A percentile compares a stretch with the other conserved stretches of the same genome.
phyloP scores from a whole-genome alignment of 2,888 invertebrate genomes.

The Pedicia rivosa region DNA sequence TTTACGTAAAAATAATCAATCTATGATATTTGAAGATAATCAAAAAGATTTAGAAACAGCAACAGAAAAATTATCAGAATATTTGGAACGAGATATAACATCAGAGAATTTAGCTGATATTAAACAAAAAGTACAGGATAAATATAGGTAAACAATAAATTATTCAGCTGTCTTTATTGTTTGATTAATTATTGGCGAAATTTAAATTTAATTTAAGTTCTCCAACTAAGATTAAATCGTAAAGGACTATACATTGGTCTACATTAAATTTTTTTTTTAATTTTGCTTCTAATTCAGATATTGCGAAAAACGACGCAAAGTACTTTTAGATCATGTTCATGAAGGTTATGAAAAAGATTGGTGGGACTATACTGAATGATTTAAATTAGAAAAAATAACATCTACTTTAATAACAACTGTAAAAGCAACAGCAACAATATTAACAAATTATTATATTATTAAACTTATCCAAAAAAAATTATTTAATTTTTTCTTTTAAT shows the following conservation, averaged over 20 bases:
- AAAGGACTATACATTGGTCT: no score
- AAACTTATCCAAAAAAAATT: no score
- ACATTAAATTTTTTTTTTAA: no score
- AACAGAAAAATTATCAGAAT: conserved; percentile 93
- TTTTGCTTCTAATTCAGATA: conserved; percentile 54
- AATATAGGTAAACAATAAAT: conserved; percentile 56
- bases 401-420: no score
- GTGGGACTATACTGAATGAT: conserved; percentile 88
- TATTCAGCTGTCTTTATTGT: not conserved
- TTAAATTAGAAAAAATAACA: no score
- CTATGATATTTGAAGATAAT: conserved; percentile 97
- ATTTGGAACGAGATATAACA: conserved; percentile 94
- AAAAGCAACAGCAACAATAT: no score
- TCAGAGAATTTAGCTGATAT: conserved; percentile 93
- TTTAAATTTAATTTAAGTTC: no score
- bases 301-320: conserved; percentile 93
- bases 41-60: conserved; percentile 96
- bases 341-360: conserved; percentile 98
- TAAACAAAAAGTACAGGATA: conserved; percentile 97
- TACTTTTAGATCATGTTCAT: conserved; percentile 90
- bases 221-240: no score
- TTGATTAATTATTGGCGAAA: no score
- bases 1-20: conserved; percentile 94
- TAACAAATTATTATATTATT: no score
- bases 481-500: no score